These are phyloP conservation scores for Drosophila ustulata DNA, from an alignment of 2,888 invertebrate species.

Conservation along the genomic window DNA sequence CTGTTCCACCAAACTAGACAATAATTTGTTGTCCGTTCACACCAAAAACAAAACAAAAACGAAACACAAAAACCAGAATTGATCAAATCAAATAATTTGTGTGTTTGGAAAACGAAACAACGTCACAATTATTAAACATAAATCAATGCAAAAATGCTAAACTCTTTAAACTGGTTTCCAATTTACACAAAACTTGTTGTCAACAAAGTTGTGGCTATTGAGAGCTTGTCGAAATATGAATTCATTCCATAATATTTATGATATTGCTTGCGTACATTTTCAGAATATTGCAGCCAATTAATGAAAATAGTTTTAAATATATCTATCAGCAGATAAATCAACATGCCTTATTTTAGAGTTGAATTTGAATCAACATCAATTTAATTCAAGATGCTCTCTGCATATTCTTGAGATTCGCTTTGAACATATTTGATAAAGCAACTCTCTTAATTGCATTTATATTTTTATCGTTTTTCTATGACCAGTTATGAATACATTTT, in stretches of 20 bases:
- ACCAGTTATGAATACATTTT: neutral
- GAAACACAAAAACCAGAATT: constrained; percentile 17
- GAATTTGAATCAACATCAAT: neutral
- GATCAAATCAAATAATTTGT: constrained; percentile 15
- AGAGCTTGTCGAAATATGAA: constrained; percentile 27
- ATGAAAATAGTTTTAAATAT: constrained; percentile 7
- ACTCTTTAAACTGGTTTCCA: constrained; percentile 37
- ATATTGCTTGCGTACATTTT: neutral
- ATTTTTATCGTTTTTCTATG: neutral
- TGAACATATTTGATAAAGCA: too few relatives aligned
- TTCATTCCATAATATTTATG: constrained; percentile 17
- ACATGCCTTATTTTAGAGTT: neutral
- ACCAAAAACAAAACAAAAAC: neutral
- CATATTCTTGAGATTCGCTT: neutral
- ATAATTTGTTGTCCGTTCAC: constrained; percentile 1
- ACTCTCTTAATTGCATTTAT: neutral
- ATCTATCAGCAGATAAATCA: constrained; percentile 11
- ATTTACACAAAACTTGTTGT: constrained; percentile 22
- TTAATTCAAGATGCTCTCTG: neutral
- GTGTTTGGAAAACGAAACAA: constrained; percentile 12
- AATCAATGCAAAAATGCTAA: constrained; percentile 36
- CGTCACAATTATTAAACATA: constrained; percentile 34
- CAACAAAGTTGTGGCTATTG: constrained; percentile 6
- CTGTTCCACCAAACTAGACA: neutral
- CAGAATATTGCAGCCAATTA: neutral